Evolutionary conservation across 1,140 invertebrate species (phyloP).

Genomic region (Halesus radiatus): DNA sequence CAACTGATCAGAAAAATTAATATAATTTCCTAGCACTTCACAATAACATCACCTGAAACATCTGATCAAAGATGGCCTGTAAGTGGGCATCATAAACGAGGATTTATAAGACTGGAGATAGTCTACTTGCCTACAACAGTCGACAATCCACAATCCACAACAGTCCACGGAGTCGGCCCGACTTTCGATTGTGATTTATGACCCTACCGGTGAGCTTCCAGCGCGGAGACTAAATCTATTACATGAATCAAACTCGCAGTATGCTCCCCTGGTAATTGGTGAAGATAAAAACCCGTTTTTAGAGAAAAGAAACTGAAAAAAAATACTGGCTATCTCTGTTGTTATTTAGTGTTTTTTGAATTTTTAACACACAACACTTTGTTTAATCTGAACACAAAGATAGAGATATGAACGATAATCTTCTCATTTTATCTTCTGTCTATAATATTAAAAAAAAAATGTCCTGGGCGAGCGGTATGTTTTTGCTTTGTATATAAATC

Average conservation of each 20-base stretch:
- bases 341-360: too few relatives aligned
- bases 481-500: too few relatives aligned
- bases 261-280: conserved; percentile 5
- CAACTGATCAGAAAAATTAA: too few relatives aligned
- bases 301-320: background rate
- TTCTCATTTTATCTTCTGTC: too few relatives aligned
- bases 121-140: background rate
- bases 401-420: too few relatives aligned
- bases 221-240: conserved; percentile 11
- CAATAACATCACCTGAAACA: too few relatives aligned
- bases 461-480: too few relatives aligned
- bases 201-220: background rate
- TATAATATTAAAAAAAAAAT: too few relatives aligned
- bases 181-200: conserved; percentile 34
- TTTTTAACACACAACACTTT: too few relatives aligned
- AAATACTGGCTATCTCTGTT: too few relatives aligned
- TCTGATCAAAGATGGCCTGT: background rate
- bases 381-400: too few relatives aligned
- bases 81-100: conserved; percentile 25
- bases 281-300: background rate
- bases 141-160: background rate
- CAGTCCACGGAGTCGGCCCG: background rate
- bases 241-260: conserved; percentile 22
- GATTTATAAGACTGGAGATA: conserved; percentile 22
- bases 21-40: too few relatives aligned